Conservation (phyloP, 2,888 invertebrate genomes). For the Meiosimyza decipiens region DNA sequence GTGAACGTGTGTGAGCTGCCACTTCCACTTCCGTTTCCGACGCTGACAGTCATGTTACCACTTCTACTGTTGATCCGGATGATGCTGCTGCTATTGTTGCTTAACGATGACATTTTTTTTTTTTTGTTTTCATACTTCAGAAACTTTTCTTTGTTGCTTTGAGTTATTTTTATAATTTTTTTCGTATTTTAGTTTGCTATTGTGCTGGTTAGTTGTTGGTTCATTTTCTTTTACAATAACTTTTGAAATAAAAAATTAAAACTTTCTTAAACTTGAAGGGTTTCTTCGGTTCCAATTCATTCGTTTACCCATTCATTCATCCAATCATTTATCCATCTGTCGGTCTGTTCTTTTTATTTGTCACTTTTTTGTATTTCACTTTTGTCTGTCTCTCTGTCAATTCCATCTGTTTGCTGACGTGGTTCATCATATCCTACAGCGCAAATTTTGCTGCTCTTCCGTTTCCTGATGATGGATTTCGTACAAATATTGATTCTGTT, state of each 20-base stretch:
- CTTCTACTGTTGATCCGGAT: not conserved
- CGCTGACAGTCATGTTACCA: not conserved
- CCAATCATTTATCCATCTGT: no score
- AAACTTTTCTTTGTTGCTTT: not conserved
- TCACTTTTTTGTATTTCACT: no score
- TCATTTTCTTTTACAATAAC: not conserved
- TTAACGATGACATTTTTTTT: slow-evolving; percentile 14
- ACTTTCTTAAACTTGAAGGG: not conserved
- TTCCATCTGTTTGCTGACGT: no score
- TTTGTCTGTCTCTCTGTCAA: no score
- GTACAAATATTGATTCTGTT: no score
- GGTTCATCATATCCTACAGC: no score
- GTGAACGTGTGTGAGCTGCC: no score
- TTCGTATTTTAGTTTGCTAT: not conserved
- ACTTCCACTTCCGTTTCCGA: slow-evolving; percentile 4
- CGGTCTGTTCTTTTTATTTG: no score
- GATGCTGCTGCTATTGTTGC: not conserved
- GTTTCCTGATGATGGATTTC: no score
- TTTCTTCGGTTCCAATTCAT: not conserved
- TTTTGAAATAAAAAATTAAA: slow-evolving; percentile 3
- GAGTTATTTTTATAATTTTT: not conserved
- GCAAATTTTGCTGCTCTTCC: no score
- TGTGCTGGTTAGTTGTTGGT: not conserved
- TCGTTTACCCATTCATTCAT: no score
- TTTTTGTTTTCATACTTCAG: not conserved